Conservation (phyloP, 2,113 vertebrate species). For the Telmatochromis brachygnathus region DNA sequence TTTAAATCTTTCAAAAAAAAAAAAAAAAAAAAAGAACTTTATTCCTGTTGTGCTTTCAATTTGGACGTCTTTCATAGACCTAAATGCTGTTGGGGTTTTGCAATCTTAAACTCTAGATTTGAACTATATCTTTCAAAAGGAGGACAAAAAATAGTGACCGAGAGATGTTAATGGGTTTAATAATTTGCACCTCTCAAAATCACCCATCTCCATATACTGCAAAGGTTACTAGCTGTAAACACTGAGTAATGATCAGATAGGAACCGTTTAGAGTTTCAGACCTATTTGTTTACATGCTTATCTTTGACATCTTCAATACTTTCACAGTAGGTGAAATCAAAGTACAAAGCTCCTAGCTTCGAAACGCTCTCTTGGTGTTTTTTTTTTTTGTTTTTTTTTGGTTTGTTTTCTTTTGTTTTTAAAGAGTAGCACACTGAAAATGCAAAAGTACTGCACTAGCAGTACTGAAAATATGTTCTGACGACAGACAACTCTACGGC, state of each 20-base stretch:
- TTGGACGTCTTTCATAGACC: background rate
- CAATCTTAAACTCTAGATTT: background rate
- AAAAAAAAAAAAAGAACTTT: background rate
- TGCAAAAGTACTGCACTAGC: background rate
- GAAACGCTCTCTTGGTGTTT: background rate
- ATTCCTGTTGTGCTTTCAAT: background rate
- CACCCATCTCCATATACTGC: background rate
- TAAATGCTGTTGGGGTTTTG: background rate
- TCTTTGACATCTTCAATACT: background rate
- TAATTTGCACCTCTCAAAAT: constrained; percentile 5
- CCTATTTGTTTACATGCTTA: background rate
- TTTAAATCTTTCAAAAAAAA: too few species aligned
- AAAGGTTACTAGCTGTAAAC: background rate
- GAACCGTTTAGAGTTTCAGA: background rate
- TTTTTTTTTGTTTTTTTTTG: fast-evolving
- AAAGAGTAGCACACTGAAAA: background rate
- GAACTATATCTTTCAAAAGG: background rate
- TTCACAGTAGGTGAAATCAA: background rate
- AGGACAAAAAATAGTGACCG: background rate
- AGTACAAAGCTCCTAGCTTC: background rate
- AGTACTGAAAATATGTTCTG: background rate
- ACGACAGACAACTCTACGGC: background rate
- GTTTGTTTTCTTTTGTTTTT: fast-evolving
- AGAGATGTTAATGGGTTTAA: background rate
- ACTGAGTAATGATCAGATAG: background rate